phyloP scores from a whole-genome alignment of 1,140 invertebrate genomes.

The Metopolophium dirhodum region DNA sequence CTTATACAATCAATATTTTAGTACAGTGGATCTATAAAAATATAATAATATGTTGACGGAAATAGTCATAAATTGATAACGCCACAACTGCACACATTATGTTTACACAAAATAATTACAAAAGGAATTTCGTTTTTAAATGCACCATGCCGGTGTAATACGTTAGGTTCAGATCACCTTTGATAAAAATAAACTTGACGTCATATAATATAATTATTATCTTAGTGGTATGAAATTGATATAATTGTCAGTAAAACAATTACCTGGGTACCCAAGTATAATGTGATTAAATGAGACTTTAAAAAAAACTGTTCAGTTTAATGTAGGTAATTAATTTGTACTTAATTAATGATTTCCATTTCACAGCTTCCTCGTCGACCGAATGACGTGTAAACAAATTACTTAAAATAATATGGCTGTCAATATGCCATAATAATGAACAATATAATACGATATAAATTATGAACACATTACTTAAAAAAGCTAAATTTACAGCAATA shows the following conservation, averaged over 20 bases:
- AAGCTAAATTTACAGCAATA: no score
- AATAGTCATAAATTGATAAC: not conserved
- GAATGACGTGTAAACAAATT: not conserved
- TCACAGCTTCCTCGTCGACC: not conserved
- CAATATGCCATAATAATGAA: not conserved
- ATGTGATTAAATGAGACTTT: not conserved
- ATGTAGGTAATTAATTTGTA: not conserved
- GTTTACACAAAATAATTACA: no score
- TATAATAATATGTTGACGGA: no score
- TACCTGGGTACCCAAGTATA: not conserved
- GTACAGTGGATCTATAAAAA: not conserved
- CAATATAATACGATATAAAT: not conserved
- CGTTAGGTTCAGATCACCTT: no score
- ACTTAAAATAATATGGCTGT: not conserved
- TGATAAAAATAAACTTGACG: not conserved
- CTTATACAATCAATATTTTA: no score
- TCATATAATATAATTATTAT: not conserved
- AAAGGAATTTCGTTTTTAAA: no score
- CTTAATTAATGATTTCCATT: not conserved
- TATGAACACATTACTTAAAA: no score
- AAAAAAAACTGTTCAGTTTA: not conserved
- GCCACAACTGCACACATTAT: no score
- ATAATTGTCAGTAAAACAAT: not conserved
- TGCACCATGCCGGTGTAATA: no score
- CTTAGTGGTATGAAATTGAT: not conserved